A percentile compares a stretch with the other conserved stretches of the same genome.
These are phyloP conservation scores for Phorcus lineatus DNA, from an alignment of 2,888 invertebrate species.

Conservation along the genomic window DNA sequence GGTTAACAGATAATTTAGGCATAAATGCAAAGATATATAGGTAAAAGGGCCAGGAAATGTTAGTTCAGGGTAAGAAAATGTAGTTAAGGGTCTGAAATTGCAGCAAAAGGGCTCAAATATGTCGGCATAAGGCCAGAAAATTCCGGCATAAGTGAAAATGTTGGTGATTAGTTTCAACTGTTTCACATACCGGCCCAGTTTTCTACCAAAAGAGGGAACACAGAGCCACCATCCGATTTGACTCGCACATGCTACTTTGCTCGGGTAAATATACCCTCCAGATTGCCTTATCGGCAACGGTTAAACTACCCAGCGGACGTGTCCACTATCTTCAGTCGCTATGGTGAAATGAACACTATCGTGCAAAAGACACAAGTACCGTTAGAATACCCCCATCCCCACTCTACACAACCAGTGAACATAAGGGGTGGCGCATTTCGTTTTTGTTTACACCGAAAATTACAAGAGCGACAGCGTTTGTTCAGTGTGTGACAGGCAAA, in stretches of 20 bases:
- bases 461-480: conserved; percentile 28
- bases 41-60: too few relatives aligned
- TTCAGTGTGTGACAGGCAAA: conserved; percentile 22
- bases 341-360: background rate
- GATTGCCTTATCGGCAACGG: background rate
- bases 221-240: background rate
- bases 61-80: too few relatives aligned
- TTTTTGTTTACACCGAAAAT: conserved; percentile 31
- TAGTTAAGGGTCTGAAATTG: too few relatives aligned
- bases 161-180: background rate
- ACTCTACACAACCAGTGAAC: conserved; percentile 1
- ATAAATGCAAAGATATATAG: too few relatives aligned
- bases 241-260: conserved; percentile 1
- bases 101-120: too few relatives aligned
- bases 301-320: background rate
- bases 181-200: background rate
- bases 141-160: background rate
- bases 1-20: too few relatives aligned
- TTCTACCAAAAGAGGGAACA: too few relatives aligned
- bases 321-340: background rate
- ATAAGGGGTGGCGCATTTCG: conserved; percentile 30
- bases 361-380: background rate
- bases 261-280: background rate
- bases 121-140: too few relatives aligned
- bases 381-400: background rate